phyloP scores from a whole-genome alignment of 2,113 vertebrate species.

The Australoheros scitulus region DNA sequence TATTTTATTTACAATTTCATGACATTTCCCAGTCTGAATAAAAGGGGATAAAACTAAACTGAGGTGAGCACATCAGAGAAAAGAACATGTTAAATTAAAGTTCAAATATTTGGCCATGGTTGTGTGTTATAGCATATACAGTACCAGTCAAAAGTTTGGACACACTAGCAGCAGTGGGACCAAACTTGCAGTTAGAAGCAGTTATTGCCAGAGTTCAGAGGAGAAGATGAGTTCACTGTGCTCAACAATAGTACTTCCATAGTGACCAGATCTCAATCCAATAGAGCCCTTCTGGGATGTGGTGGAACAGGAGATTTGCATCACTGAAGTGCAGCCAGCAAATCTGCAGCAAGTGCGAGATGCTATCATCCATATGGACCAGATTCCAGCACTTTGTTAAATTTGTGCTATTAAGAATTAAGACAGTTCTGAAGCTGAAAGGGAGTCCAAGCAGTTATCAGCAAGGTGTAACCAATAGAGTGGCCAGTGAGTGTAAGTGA shows the following conservation, averaged over 20 bases:
- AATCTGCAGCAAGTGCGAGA: background rate
- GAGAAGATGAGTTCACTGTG: background rate
- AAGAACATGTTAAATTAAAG: background rate
- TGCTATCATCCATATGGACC: background rate
- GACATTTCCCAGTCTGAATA: constrained; percentile 26
- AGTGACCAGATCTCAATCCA: background rate
- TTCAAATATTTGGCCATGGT: too few species aligned
- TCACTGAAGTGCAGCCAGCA: background rate
- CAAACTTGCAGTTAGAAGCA: too few species aligned
- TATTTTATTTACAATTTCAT: constrained; percentile 41
- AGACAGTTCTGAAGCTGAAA: background rate
- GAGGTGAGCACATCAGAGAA: background rate
- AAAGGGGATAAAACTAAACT: background rate
- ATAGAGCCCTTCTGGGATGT: background rate
- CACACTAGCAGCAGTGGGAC: too few species aligned
- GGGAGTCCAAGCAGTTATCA: background rate
- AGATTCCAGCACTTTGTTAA: background rate
- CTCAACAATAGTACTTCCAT: background rate
- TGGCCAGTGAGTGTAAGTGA: background rate
- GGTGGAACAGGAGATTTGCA: background rate
- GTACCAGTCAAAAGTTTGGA: too few species aligned
- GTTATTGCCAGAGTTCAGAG: too few species aligned
- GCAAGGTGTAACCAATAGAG: background rate
- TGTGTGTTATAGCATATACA: background rate
- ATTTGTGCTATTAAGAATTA: background rate